A percentile compares a stretch with the other conserved stretches of the same genome.
phyloP scores from a whole-genome alignment of 1,140 invertebrate genomes.

The Penaeus vannamei region DNA sequence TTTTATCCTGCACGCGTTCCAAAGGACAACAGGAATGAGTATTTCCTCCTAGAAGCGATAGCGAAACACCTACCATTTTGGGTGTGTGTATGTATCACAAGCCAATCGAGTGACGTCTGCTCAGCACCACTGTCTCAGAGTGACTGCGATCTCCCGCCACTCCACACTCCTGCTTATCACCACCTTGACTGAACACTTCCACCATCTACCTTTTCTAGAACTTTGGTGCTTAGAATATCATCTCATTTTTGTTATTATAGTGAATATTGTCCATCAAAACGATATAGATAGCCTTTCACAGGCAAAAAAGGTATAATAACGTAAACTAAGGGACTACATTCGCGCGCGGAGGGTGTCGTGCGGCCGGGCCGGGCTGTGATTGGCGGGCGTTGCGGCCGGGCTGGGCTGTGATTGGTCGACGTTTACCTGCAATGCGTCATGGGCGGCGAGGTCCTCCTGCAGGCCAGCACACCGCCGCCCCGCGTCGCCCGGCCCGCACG shows the following conservation, averaged over 20 bases:
- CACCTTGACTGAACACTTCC: constrained; percentile 43
- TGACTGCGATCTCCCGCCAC: constrained; percentile 63
- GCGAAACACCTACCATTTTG: constrained; percentile 61
- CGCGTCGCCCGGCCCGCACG: constrained; percentile 61
- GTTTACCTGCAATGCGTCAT: constrained; percentile 65
- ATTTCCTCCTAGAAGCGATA: constrained; percentile 16
- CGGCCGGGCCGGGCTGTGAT: constrained; percentile 30
- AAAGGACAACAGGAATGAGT: constrained; percentile 1
- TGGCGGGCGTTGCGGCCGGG: constrained; percentile 49
- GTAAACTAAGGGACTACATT: constrained; percentile 45
- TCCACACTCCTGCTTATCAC: constrained; percentile 60
- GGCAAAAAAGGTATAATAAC: not conserved
- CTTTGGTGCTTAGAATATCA: not conserved
- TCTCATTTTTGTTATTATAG: too few relatives aligned
- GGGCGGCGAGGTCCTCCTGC: constrained; percentile 57
- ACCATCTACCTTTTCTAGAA: constrained; percentile 22
- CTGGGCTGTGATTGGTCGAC: constrained; percentile 58
- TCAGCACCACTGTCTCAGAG: constrained; percentile 62
- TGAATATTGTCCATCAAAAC: too few relatives aligned
- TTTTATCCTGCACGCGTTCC: not conserved
- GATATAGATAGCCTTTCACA: too few relatives aligned
- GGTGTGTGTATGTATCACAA: constrained; percentile 57
- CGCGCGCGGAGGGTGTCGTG: constrained; percentile 30
- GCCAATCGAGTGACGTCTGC: constrained; percentile 56
- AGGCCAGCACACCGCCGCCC: constrained; percentile 56